A percentile compares a stretch with the other conserved stretches of the same genome.
Conservation (phyloP, 2,888 invertebrate genomes). For the Hydroisotoma schaefferi region DNA sequence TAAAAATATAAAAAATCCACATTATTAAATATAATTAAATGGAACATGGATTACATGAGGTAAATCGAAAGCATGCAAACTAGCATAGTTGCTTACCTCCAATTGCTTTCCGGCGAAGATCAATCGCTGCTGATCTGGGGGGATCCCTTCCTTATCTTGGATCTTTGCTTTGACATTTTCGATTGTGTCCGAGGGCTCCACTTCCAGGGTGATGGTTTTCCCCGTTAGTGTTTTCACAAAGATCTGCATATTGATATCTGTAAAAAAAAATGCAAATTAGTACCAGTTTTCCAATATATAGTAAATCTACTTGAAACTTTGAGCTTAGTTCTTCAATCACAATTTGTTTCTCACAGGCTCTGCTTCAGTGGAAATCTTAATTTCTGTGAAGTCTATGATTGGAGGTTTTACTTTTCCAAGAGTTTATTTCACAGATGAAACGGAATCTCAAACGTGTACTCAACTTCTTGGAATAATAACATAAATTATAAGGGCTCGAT, state of each 20-base stretch:
- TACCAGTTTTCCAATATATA: too few relatives aligned
- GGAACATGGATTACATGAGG: not conserved
- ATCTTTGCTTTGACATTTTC: slow-evolving; percentile 57
- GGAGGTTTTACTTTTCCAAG: too few relatives aligned
- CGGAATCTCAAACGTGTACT: too few relatives aligned
- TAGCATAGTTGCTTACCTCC: slow-evolving; percentile 51
- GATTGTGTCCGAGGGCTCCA: slow-evolving; percentile 81
- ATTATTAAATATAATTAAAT: not conserved
- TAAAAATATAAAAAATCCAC: slow-evolving; percentile 51
- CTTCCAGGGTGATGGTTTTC: slow-evolving; percentile 88
- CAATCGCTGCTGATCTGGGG: slow-evolving; percentile 60
- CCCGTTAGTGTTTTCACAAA: slow-evolving; percentile 93
- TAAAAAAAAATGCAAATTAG: too few relatives aligned
- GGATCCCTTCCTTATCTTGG: slow-evolving; percentile 59
- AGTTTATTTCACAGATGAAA: too few relatives aligned
- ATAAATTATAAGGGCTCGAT: too few relatives aligned
- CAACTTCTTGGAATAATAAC: too few relatives aligned
- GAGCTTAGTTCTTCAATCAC: too few relatives aligned
- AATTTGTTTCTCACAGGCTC: too few relatives aligned
- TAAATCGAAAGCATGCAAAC: slow-evolving; percentile 2
- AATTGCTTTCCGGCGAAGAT: slow-evolving; percentile 62
- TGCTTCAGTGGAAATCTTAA: too few relatives aligned
- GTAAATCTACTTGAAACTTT: too few relatives aligned
- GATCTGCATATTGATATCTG: slow-evolving; percentile 98
- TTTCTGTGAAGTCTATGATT: too few relatives aligned